Conservation (phyloP, 2,113 vertebrate genomes). For the Protomyctophum bolini region DNA sequence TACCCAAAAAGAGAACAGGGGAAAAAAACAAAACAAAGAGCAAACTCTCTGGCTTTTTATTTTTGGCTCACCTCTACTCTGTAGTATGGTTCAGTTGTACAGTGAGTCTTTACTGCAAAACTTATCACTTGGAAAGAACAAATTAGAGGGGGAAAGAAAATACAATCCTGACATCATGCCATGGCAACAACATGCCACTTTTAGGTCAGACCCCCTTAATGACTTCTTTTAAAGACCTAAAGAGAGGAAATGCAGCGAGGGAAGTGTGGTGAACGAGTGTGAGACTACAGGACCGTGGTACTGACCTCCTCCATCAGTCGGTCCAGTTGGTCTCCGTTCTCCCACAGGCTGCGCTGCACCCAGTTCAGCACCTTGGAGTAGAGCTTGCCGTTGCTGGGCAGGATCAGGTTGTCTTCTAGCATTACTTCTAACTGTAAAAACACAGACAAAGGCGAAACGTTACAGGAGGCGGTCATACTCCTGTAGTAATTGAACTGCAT, state of each 20-base stretch:
- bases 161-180: slow-evolving; percentile 72
- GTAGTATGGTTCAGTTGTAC: slow-evolving; percentile 86
- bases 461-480: background rate
- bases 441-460: slow-evolving; percentile 19
- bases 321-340: slow-evolving; percentile 94
- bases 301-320: slow-evolving; percentile 99
- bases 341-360: slow-evolving; percentile 98
- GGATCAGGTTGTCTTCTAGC: slow-evolving; percentile 94
- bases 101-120: slow-evolving; percentile 83
- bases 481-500: background rate
- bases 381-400: slow-evolving; percentile 97
- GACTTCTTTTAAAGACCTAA: slow-evolving; percentile 64
- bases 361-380: slow-evolving; percentile 99
- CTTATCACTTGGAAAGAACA: slow-evolving; percentile 81
- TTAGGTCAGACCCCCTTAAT: slow-evolving; percentile 58
- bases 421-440: slow-evolving; percentile 93
- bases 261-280: slow-evolving; percentile 9
- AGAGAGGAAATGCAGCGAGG: slow-evolving; percentile 35
- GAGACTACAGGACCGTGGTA: slow-evolving; percentile 50
- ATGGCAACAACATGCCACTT: slow-evolving; percentile 68
- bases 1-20: slow-evolving; percentile 57
- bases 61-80: slow-evolving; percentile 96
- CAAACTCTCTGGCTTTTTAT: slow-evolving; percentile 83
- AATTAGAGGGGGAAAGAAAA: slow-evolving; percentile 79
- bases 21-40: slow-evolving; percentile 75